Evolutionary conservation across 2,888 invertebrate genomes (phyloP), one percentile per base, ranked within the genome.

Genomic region (Axea sp.): DNA sequence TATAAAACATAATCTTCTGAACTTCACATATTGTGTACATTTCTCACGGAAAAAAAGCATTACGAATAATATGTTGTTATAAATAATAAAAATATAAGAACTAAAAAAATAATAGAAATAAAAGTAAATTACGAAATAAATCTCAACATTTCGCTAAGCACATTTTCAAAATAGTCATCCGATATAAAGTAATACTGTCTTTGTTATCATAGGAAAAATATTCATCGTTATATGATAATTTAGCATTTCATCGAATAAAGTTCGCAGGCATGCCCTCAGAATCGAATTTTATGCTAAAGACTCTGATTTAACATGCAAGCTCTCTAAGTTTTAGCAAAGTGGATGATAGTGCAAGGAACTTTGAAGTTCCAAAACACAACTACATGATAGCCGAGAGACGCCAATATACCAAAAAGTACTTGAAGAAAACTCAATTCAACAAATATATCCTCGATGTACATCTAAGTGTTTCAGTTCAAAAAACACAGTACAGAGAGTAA

Each of bases 231-330:
- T 60, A 60, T 59, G 45, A 45, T 47, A 60, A 60, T 47, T 60
- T 47, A 12, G 33, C 47, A 37, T 33, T 57, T 33, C 26, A 15
- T 7, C 37, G 4, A 22, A 30, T 28, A 19, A 60, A 60, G 35
- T 60, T 60, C 47, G 47, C 14, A n/a, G 26, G 28, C 7, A 28
- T 15, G 43, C 11, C 11, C 11, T 35, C 47, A 35, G 37, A 60
- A 60, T 47, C 60, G 47, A 45, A 47, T 60, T 60, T 60, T 60
- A 45, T 59, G 45, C 30, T 55, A 59, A 59, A 59, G 15, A 35
- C 22, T n/a, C 24, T 60, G 60, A 60, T 60, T 60, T 59, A 33
- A 22, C 45, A 60, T 60, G 26, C 60, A 60, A 37, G 47, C 28
- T 26, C 47, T 17, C 30, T 37, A 45, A 45, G 45, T 59, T 59